Evolutionary conservation across 2,888 invertebrate genomes (phyloP), one percentile per base, ranked within the genome.

Genomic region (Amphipoea lucens): DNA sequence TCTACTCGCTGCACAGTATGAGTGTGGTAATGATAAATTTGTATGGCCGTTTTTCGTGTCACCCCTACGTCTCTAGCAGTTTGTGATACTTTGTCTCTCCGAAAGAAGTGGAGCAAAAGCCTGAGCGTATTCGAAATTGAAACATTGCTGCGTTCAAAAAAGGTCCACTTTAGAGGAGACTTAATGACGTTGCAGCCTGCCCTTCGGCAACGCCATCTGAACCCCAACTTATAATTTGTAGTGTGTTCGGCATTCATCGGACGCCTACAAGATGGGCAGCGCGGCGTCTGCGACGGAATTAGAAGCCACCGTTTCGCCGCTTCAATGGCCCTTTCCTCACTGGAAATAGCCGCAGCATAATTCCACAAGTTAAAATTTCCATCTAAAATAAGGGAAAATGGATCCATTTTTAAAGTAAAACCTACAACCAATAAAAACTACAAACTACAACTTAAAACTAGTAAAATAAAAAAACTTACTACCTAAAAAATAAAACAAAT

Each of bases 281-380:
- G 23, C 42, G 76, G 79, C 4, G 60, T 60, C 14, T 17, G 70
- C 36, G 42, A 23, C 2, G 62, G 71, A 29, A 66, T 4, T 4
- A 74, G 29, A 0, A 68, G 68, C 76, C 68, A 80, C 29, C 2
- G 2, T 48, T 72, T 76, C 0, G 68, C 79, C n/a, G 77, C 63
- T 72, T 60, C 72, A 62, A 67, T 66, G 3, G 70, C 76, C 40
- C 65, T 66, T 70, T 71, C 76, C 14, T 79, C 57, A 0, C 2
- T 36, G 0, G n/a, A 36, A 29, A 71, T 70, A 29, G 20, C 23
- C 0, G 76, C 54, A 0, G 70, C 76, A 60, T 57, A 79, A 17
- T 51, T 76, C 66, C 76, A 79, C 0, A 76, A 0, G 6, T 4
- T 51, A 29, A 76, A 70, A 51, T 76, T 76, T 6, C 65, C 1